A percentile compares a stretch with the other conserved stretches of the same genome.
Evolutionary conservation across 2,797 vertebrate species (phyloP).

Genomic region (Thripadectes ignobilis): DNA sequence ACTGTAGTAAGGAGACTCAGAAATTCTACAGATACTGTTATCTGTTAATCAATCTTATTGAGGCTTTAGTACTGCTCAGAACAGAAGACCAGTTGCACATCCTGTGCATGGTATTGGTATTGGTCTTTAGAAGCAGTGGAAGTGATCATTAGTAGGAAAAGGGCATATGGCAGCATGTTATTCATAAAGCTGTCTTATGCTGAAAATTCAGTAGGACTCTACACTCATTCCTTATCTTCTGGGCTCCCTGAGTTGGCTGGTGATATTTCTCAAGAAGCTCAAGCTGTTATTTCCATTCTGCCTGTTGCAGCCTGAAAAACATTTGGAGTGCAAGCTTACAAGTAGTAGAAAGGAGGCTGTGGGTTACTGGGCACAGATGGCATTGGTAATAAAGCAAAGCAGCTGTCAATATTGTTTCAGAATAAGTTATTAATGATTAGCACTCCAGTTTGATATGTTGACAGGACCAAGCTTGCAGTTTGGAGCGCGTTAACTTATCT

Average conservation of each 20-base stretch:
- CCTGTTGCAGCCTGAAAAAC: slow-evolving; percentile 48
- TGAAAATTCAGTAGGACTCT: neutral
- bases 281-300: slow-evolving; percentile 59
- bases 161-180: neutral
- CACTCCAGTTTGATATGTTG: slow-evolving; percentile 64
- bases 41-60: neutral
- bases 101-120: neutral
- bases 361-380: slow-evolving; percentile 30
- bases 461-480: slow-evolving; percentile 44
- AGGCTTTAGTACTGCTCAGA: neutral
- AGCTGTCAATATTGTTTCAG: slow-evolving; percentile 75
- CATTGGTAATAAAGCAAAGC: slow-evolving; percentile 73
- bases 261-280: slow-evolving; percentile 23
- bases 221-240: neutral
- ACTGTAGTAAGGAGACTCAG: neutral
- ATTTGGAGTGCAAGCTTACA: neutral
- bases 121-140: neutral
- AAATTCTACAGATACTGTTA: neutral
- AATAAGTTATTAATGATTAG: slow-evolving; percentile 63
- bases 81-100: neutral
- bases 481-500: neutral
- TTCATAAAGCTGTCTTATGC: neutral
- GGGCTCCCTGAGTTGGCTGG: neutral
- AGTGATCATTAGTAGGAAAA: neutral
- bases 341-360: neutral